Base-by-base conservation (phyloP, 2,888 invertebrate genomes). In the Yponomeuta malinellus region DNA sequence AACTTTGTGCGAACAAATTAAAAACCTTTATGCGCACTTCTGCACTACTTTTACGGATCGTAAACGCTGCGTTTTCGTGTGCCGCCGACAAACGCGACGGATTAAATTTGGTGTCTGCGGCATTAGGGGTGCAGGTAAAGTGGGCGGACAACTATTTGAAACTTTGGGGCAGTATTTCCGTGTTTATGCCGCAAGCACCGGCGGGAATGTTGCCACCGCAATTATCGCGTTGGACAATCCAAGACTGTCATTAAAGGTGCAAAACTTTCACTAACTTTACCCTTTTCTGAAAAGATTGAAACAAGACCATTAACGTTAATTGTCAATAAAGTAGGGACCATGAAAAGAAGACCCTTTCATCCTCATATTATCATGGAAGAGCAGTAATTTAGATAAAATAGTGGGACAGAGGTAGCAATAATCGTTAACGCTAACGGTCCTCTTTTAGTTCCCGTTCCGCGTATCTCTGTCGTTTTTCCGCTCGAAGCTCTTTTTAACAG, bases 1-100 rank as follows among this genome's bases (percentile, higher is more conserved):
- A 82, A 81, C 83, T 85, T 81, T 79, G 77, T 80, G 80, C 79
- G 82, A 84, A 83, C 84, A 88, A 90, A 90, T 90, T 89, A 90
- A 89, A 90, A 90, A 88, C 83, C 83, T 83, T 83, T 83, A 85
- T 79, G 79, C 76, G 72, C 76, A 73, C 75, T 78, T 76, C 77
- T 76, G 74, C 76, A 77, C 77, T 79, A 80, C 75, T 79, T 78
- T 76, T 78, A 59, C 75, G 74, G 75, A 78, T 76, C 74, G 74
- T 77, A 75, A 79, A 76, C 74, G 75, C 74, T 71, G 73, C 70
- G 63, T 72, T 65, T 63, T 12, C n/a, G 69, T 63, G 64, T 71
- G 15, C 43, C 68, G 66, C 68, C 52, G 23, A 33, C 63, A n/a
- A 69, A 66, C 43, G 48, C 43, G 33, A 48, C 65, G 70, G 71